Evolutionary conservation across 2,113 vertebrate genomes (phyloP).

Genomic region (Trochalopteron elliotii): DNA sequence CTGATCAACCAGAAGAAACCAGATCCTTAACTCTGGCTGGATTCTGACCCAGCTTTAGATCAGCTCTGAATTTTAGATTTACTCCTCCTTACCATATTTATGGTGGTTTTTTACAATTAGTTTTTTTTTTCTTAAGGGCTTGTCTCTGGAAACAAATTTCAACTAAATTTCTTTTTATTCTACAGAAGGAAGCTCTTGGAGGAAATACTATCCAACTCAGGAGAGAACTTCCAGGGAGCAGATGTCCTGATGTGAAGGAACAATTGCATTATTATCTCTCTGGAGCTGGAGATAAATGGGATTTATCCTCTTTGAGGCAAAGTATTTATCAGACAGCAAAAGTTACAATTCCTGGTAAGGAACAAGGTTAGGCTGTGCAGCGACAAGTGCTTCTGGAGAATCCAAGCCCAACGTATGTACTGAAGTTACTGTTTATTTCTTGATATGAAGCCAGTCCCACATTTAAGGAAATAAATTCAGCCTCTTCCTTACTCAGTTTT

Average conservation of each 20-base stretch:
- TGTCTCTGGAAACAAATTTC: not conserved
- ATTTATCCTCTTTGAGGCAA: not conserved
- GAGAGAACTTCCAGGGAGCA: not conserved
- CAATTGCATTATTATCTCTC: not conserved
- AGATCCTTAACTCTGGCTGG: not conserved
- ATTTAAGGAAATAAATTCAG: not conserved
- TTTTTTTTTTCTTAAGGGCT: not conserved
- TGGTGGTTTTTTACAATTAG: not conserved
- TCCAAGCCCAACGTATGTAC: accelerated
- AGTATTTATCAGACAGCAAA: not conserved
- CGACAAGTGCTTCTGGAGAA: not conserved
- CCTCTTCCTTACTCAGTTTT: not conserved
- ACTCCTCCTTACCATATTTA: not conserved
- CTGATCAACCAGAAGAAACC: not conserved
- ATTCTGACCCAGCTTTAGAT: not conserved
- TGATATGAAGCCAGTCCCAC: not conserved
- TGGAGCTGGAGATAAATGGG: not conserved
- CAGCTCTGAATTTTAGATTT: not conserved
- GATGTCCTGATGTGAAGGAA: not conserved
- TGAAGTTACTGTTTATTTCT: not conserved
- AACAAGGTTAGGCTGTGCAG: not conserved
- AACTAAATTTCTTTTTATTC: not conserved
- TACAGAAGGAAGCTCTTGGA: not conserved
- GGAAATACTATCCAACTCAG: not conserved
- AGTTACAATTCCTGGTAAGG: not conserved